These are phyloP conservation scores for Cathartes aura DNA, from an alignment of 2,113 vertebrate species.

Conservation along the genomic window DNA sequence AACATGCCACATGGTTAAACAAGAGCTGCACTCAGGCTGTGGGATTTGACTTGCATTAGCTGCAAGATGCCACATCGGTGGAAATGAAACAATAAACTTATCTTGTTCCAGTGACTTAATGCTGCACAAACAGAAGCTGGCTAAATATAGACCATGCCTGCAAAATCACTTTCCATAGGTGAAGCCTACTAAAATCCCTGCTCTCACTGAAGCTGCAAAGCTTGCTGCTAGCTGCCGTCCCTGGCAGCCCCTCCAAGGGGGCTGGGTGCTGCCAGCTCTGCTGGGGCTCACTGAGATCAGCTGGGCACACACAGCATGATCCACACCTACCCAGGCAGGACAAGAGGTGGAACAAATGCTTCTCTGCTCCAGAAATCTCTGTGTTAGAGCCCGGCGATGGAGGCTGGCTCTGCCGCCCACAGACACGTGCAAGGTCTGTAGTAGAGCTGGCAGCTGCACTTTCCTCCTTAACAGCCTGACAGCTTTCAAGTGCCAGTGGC, in stretches of 20 bases:
- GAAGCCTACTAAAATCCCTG: not conserved
- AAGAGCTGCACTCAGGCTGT: not conserved
- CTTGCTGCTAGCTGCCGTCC: not conserved
- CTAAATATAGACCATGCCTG: not conserved
- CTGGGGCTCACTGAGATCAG: not conserved
- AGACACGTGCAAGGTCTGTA: not conserved
- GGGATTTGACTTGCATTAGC: not conserved
- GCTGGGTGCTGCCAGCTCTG: not conserved
- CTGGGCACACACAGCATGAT: not conserved
- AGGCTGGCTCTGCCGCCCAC: not conserved
- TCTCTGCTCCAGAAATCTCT: not conserved
- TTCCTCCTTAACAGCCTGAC: not conserved
- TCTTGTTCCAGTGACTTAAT: slow-evolving; percentile 4
- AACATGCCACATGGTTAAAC: not conserved
- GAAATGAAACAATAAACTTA: slow-evolving; percentile 21
- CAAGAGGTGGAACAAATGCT: not conserved
- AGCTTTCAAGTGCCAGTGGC: not conserved
- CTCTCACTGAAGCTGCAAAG: not conserved
- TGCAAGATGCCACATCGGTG: not conserved
- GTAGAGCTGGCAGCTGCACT: not conserved
- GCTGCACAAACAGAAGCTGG: slow-evolving; percentile 4
- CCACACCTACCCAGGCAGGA: not conserved
- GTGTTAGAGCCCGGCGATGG: fast-evolving
- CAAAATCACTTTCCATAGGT: not conserved
- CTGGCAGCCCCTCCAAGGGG: not conserved